Conservation (phyloP, 1,140 invertebrate species). For the Eumeta japonica region DNA sequence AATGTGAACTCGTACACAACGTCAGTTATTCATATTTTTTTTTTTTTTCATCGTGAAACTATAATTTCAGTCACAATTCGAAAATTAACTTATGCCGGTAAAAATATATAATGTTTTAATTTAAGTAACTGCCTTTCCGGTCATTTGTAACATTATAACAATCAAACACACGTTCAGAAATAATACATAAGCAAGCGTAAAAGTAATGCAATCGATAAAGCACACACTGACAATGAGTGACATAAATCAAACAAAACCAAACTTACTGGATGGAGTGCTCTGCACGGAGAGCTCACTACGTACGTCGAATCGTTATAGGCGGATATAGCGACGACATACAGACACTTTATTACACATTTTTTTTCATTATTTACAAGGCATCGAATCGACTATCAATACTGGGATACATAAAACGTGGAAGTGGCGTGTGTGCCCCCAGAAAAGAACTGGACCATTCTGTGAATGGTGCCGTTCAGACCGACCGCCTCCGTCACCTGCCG, state of each 20-base stretch:
- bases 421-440: slow-evolving; percentile 59
- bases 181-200: slow-evolving; percentile 55
- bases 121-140: too few species aligned
- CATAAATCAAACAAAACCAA: slow-evolving; percentile 55
- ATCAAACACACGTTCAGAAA: too few species aligned
- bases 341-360: too few species aligned
- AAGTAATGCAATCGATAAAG: slow-evolving; percentile 39
- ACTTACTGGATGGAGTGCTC: slow-evolving; percentile 53
- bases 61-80: too few species aligned
- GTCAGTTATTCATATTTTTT: too few species aligned
- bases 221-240: slow-evolving; percentile 54
- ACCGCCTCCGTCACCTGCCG: slow-evolving; percentile 60
- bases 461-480: slow-evolving; percentile 59
- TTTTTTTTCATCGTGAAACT: too few species aligned
- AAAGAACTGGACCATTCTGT: slow-evolving; percentile 62
- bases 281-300: slow-evolving; percentile 42
- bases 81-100: too few species aligned
- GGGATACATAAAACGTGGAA: slow-evolving; percentile 62
- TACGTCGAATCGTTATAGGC: too few species aligned
- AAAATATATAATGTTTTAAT: too few species aligned
- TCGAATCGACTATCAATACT: slow-evolving; percentile 51
- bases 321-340: too few species aligned
- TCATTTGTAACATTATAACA: too few species aligned
- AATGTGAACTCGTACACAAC: too few species aligned
- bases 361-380: slow-evolving; percentile 51